phyloP scores from a whole-genome alignment of 2,797 vertebrate genomes.

The Acipenser oxyrinchus region DNA sequence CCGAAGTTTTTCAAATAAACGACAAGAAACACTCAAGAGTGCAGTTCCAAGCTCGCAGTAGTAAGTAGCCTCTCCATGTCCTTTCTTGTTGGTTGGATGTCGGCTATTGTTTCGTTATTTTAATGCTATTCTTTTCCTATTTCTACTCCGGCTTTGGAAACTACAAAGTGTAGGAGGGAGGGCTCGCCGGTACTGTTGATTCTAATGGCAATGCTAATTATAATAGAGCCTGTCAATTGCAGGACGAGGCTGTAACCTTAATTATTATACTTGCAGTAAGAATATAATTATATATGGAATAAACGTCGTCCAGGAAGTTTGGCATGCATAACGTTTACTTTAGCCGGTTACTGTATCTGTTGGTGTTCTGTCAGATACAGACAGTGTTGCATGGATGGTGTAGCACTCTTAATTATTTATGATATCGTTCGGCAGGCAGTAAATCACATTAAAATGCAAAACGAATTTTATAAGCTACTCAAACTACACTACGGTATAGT shows the following conservation, averaged over 20 bases:
- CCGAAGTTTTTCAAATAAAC: neutral
- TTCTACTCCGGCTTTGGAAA: constrained; percentile 6
- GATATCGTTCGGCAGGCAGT: too few relatives aligned
- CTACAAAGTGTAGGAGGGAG: neutral
- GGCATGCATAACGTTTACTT: too few relatives aligned
- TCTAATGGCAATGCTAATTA: neutral
- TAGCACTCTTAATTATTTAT: too few relatives aligned
- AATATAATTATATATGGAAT: too few relatives aligned
- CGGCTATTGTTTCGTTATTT: neutral
- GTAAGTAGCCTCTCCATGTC: constrained; percentile 20
- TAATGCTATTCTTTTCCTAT: neutral
- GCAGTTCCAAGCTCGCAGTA: constrained; percentile 24
- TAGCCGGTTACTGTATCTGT: too few relatives aligned
- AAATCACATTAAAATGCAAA: too few relatives aligned
- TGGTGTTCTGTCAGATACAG: too few relatives aligned
- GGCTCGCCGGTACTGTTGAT: constrained; percentile 2
- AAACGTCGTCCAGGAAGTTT: too few relatives aligned
- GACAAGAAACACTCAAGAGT: constrained; percentile 8
- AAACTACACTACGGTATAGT: too few relatives aligned
- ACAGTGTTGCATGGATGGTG: too few relatives aligned
- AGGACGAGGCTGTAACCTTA: constrained; percentile 9
- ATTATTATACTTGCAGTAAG: neutral
- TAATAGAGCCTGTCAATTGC: constrained; percentile 28
- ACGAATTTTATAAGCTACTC: too few relatives aligned
- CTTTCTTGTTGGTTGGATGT: too few relatives aligned